Evolutionary conservation across 2,888 invertebrate genomes (phyloP), one percentile per base, ranked within the genome.

Genomic region (Epiblema foenella): DNA sequence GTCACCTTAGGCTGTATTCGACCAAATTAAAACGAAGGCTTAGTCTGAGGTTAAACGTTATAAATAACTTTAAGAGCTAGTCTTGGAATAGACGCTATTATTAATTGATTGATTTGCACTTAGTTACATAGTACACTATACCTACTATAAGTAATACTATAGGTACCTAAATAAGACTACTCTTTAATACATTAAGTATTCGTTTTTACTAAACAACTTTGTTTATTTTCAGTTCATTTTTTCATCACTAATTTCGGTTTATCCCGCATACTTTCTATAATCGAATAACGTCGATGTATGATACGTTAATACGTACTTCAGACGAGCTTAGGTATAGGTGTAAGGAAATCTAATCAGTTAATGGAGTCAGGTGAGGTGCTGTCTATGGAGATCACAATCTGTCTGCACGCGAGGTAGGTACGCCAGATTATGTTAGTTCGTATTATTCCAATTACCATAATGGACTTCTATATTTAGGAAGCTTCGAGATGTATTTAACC

Each of bases 291-390:
- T 46, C 65, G 46, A 54, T 66, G 59, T 20, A 60, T 54, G 59
- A 17, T 54, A 65, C 49, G 29, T 33, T n/a, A 33, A 63, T 58
- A 58, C 33, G 18, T 37, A 18, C 12, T 20, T 20, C 46, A 49
- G 65, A 59, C 42, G 52, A 64, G 79, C 81, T n/a, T 49, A 59
- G 46, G 24, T 59, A 20, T 20, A 81, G 83, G 82, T 83, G 79
- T 80, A 83, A 83, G 82, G 77, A 76, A 77, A 81, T 82, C 79
- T 89, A 89, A 89, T 90, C 88, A 85, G 81, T 89, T 89, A 89
- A 89, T 90, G 89, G 89, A 84, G 79, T 78, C 75, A 83, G 79
- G 77, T 78, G 81, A 81, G 82, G 83, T 83, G 80, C 79, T 75
- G 75, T 79, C 81, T 82, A 82, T 79, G 76, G 81, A 85, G 87